A percentile compares a stretch with the other conserved stretches of the same genome.
These are phyloP conservation scores for Limnephilus rhombicus DNA, from an alignment of 2,888 invertebrate genomes.

Conservation along the genomic window DNA sequence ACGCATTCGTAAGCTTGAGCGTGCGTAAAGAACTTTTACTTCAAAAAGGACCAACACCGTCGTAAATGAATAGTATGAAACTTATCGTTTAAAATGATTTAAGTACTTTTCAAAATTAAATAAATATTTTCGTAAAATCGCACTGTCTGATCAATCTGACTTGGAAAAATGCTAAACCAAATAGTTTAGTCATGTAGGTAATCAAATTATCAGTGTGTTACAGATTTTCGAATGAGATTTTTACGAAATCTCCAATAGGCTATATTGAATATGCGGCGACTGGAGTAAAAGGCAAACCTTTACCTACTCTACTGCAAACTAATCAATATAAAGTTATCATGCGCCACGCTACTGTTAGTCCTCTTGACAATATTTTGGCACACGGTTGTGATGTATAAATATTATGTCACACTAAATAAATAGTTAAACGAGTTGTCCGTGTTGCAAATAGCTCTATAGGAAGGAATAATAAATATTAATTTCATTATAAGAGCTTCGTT, in stretches of 20 bases:
- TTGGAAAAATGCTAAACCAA: background rate
- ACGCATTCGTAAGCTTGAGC: too few relatives aligned
- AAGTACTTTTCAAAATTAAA: background rate
- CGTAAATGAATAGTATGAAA: too few relatives aligned
- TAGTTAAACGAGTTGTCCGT: background rate
- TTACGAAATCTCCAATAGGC: background rate
- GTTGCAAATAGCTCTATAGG: background rate
- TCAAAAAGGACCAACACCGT: background rate
- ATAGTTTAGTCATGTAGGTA: background rate
- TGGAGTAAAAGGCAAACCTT: background rate
- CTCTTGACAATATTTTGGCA: constrained; percentile 28
- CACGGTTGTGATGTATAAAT: constrained; percentile 37
- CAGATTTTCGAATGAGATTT: background rate
- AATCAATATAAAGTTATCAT: constrained; percentile 10
- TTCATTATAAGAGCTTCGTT: background rate
- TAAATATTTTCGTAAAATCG: background rate
- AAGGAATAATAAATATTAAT: background rate
- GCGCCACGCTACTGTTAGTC: constrained; percentile 41
- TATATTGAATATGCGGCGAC: background rate
- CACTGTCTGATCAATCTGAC: background rate
- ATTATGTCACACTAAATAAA: constrained; percentile 34
- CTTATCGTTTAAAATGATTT: too few relatives aligned
- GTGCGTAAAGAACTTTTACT: too few relatives aligned
- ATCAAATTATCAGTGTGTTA: background rate
- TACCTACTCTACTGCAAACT: background rate